These are phyloP conservation scores for Dinoponera quadriceps DNA, from an alignment of 1,140 invertebrate genomes.

Conservation along the genomic window DNA sequence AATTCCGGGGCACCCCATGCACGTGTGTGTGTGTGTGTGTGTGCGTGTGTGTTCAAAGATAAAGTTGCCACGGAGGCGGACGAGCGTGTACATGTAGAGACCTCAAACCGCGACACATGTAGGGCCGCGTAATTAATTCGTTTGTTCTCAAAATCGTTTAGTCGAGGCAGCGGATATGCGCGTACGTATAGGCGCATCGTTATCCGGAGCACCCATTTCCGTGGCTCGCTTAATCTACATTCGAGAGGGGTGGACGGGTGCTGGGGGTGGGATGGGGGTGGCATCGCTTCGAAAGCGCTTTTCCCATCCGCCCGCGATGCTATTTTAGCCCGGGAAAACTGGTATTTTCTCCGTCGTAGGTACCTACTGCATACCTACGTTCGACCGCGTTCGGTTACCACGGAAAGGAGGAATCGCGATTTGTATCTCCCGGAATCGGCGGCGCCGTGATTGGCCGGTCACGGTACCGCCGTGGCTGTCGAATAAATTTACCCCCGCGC, in stretches of 20 bases:
- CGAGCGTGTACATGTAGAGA: slow-evolving; percentile 18
- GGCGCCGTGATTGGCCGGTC: slow-evolving; percentile 58
- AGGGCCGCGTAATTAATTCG: slow-evolving; percentile 62
- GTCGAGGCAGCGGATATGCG: slow-evolving; percentile 7
- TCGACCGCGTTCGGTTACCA: slow-evolving; percentile 36
- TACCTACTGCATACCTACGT: slow-evolving; percentile 35
- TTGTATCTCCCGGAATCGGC: slow-evolving; percentile 62
- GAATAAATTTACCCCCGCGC: slow-evolving; percentile 63
- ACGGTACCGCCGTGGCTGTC: slow-evolving; percentile 53
- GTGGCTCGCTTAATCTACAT: slow-evolving; percentile 56
- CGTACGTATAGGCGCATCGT: slow-evolving; percentile 17
- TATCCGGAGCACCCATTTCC: slow-evolving; percentile 54
- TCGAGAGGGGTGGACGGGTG: neutral
- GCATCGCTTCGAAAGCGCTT: slow-evolving; percentile 30
- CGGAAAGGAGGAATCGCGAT: slow-evolving; percentile 68
- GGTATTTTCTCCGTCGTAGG: slow-evolving; percentile 61
- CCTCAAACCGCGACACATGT: slow-evolving; percentile 21
- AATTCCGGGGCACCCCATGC: neutral
- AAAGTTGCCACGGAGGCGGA: slow-evolving; percentile 23
- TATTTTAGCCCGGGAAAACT: slow-evolving; percentile 53
- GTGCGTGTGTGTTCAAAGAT: neutral
- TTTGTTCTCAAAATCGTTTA: slow-evolving; percentile 63
- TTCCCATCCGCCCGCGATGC: slow-evolving; percentile 2
- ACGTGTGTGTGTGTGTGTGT: too few species aligned
- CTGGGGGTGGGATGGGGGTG: neutral